These are phyloP conservation scores for Zoanthus sansibaricus DNA, from an alignment of 92 coral and sea anemone species.

Conservation along the genomic window DNA sequence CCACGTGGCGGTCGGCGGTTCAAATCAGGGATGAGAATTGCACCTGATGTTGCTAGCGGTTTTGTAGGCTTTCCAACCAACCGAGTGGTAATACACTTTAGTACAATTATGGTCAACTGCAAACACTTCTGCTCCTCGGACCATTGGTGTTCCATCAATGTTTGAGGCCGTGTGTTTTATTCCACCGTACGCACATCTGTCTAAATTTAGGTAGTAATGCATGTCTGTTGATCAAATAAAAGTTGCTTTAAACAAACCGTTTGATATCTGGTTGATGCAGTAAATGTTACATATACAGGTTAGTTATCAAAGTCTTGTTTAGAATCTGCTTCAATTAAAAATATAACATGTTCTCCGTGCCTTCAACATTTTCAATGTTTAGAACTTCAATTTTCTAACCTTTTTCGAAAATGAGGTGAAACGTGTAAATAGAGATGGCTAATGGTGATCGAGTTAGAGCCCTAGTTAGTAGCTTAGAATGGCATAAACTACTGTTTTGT, in stretches of 20 bases:
- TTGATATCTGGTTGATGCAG: not conserved
- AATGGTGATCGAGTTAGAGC: no score
- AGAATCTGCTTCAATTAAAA: no score
- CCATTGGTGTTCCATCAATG: conserved; percentile 82
- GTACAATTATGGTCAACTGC: conserved; percentile 87
- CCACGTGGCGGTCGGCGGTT: not conserved
- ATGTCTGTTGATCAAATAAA: conserved; percentile 53
- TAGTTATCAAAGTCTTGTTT: no score
- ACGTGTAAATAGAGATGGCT: no score
- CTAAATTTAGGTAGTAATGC: conserved; percentile 90
- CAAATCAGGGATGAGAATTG: conserved; percentile 54
- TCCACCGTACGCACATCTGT: conserved; percentile 98
- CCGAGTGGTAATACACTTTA: conserved; percentile 72
- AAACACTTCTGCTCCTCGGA: conserved; percentile 90
- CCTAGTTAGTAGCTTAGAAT: no score
- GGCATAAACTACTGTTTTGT: no score
- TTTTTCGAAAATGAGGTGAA: no score
- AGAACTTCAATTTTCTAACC: no score
- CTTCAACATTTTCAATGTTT: no score
- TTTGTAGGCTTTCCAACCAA: conserved; percentile 66
- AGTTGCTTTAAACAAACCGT: not conserved
- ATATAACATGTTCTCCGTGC: no score
- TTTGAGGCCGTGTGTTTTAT: conserved; percentile 72
- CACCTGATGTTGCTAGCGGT: conserved; percentile 75
- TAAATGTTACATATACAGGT: not conserved